These are phyloP conservation scores for Hemiprocne comata DNA, from an alignment of 2,113 vertebrate genomes.

Conservation along the genomic window DNA sequence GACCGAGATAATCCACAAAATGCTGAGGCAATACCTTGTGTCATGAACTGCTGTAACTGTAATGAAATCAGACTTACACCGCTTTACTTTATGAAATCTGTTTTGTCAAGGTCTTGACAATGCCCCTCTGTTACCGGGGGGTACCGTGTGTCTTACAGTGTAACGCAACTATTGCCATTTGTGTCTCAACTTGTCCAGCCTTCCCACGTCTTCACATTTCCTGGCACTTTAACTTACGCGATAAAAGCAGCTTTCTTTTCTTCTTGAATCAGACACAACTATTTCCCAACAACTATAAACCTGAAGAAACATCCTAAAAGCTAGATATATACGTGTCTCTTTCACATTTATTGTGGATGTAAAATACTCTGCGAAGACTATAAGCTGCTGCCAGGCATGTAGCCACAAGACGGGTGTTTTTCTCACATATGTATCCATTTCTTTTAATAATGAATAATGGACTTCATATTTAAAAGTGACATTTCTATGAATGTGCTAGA, in stretches of 20 bases:
- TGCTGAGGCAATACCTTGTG: neutral
- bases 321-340: slow-evolving; percentile 17
- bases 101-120: neutral
- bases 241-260: slow-evolving; percentile 29
- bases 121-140: neutral
- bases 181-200: neutral
- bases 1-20: neutral
- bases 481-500: slow-evolving; percentile 66
- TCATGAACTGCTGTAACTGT: neutral
- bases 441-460: slow-evolving; percentile 72
- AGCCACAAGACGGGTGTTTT: slow-evolving; percentile 28
- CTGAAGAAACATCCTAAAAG: slow-evolving; percentile 50
- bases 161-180: neutral
- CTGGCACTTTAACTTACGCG: neutral
- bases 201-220: neutral
- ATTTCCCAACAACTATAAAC: slow-evolving; percentile 7
- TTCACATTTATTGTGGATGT: slow-evolving; percentile 40
- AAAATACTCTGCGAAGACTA: slow-evolving; percentile 39
- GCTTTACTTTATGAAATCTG: neutral
- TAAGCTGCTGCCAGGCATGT: slow-evolving; percentile 32
- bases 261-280: neutral
- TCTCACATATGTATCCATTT: slow-evolving; percentile 55
- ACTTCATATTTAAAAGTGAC: slow-evolving; percentile 66
- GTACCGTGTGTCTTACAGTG: neutral
- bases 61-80: neutral